These are phyloP conservation scores for Crotalus tigris DNA, from an alignment of 2,113 vertebrate species.

Conservation along the genomic window DNA sequence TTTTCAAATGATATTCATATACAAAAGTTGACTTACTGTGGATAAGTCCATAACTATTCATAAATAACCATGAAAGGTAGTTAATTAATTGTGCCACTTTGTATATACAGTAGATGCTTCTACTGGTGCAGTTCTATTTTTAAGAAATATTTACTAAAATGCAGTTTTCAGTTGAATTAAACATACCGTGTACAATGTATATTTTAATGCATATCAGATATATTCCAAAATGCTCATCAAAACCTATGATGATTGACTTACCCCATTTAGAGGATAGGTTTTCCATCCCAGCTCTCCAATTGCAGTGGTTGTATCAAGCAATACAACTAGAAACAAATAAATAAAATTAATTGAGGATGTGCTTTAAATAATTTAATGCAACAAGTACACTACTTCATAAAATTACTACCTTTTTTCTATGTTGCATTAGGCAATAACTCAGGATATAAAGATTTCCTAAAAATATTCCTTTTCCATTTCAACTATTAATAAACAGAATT, in stretches of 20 bases:
- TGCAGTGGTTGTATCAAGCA: conserved; percentile 89
- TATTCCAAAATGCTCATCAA: neutral
- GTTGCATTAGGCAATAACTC: fast-evolving
- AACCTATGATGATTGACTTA: conserved; percentile 69
- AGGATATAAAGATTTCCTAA: neutral
- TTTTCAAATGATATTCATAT: neutral
- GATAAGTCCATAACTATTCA: neutral
- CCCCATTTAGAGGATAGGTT: conserved; percentile 92
- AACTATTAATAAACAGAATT: neutral
- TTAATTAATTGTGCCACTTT: neutral
- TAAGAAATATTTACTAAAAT: neutral
- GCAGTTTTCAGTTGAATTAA: neutral
- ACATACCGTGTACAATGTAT: neutral
- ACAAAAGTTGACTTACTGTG: neutral
- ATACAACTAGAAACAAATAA: conserved; percentile 80
- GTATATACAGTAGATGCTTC: neutral
- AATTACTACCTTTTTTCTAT: neutral
- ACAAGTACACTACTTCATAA: neutral
- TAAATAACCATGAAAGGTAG: conserved; percentile 7
- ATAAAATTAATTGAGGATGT: neutral
- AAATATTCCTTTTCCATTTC: neutral
- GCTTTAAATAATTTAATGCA: neutral
- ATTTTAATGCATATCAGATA: neutral
- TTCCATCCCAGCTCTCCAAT: conserved; percentile 93
- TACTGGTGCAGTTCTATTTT: neutral